Percentiles rank a stretch among this genome's conserved stretches.
Evolutionary conservation across 2,113 vertebrate genomes (phyloP).

Genomic region (Pseudonaja textilis): DNA sequence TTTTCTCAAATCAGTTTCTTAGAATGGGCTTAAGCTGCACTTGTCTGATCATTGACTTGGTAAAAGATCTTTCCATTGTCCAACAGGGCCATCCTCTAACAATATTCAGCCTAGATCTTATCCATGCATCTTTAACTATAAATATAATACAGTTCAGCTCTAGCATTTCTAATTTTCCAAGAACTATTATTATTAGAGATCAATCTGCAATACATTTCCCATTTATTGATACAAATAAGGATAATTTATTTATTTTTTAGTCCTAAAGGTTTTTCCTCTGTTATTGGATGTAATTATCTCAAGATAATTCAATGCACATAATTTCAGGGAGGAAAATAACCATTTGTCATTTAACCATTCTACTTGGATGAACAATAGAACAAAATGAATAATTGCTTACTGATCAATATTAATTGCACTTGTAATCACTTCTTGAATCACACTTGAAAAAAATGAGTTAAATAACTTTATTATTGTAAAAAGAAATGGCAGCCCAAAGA

Average conservation of each 20-base stretch:
- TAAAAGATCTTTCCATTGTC: not conserved
- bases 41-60: not conserved
- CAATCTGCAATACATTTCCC: not conserved
- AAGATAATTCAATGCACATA: not conserved
- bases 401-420: not conserved
- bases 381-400: not conserved
- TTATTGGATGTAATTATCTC: not conserved
- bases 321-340: not conserved
- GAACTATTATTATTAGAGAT: not conserved
- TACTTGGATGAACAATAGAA: not conserved
- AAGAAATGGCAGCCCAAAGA: conserved; percentile 24
- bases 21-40: not conserved
- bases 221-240: not conserved
- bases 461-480: conserved; percentile 65
- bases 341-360: not conserved
- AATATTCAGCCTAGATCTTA: not conserved
- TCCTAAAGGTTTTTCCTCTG: not conserved
- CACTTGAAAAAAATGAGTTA: conserved; percentile 34
- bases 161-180: not conserved
- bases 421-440: not conserved
- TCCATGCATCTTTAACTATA: not conserved
- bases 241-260: not conserved
- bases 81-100: not conserved
- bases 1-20: not conserved
- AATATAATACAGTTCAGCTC: not conserved